Base-by-base conservation (phyloP, 2,797 vertebrate species). In the Hydrocynus forskahlii region DNA sequence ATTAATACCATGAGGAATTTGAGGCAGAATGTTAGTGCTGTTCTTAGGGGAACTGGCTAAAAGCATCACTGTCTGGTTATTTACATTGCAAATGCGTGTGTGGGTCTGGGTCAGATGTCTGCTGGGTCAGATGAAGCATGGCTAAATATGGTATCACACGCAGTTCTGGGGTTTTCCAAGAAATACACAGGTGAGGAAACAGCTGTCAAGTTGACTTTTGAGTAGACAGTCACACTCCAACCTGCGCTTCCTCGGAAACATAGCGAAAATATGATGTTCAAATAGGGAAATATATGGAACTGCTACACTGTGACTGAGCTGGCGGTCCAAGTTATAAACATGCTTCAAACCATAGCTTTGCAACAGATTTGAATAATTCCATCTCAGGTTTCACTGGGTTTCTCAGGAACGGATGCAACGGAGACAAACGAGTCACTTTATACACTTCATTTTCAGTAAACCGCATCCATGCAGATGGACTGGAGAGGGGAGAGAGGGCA, bases 71-170 rank as follows among this genome's bases (percentile, higher is more conserved):
- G 35, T 19, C 35, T 40, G 19, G 9, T 21, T 6, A 52, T 71
- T 71, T 71, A 54, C 69, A 71, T 17, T 52, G 45, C 50, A 71
- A 54, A 52, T 71, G 7, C 19, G 45, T 50, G 7, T 52, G 21
- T 45, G 67, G 4, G 29, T 38, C n/a, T 43, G 13, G 7, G 50
- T 8, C 6, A 25, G 9, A 13, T 69, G 29, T 19, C 69, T 71
- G 23, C 48, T 12, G 48, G 48, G 48, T 10, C 48, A 14, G 13
- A 55, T 72, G 25, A 38, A 38, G 9, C 43, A 38, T 38, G 43
- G 17, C 17, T 38, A 38, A 55, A 38, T n/a, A 19, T 54, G 23
- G 14, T 16, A 29, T 35, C 48, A 72, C 19, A 35, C 16, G 19
- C 19, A 17, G n/a, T 10, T 0, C 14, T 19, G 69, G 68, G 50